A percentile compares a stretch with the other conserved stretches of the same genome.
phyloP scores from a whole-genome alignment of 1,140 invertebrate genomes.

The Oscheius sp. region DNA sequence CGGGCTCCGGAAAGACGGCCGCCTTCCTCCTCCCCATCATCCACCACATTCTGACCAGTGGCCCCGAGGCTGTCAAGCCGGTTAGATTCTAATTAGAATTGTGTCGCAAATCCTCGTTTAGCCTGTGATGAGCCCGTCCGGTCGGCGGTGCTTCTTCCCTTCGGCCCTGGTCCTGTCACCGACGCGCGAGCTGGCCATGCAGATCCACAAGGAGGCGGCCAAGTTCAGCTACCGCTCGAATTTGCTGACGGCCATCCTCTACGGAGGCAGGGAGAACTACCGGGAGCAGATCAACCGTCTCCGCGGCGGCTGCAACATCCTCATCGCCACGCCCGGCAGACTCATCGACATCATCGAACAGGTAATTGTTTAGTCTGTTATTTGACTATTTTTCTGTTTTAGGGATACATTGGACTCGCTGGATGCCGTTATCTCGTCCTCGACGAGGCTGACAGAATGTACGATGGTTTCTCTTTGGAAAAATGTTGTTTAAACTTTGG shows the following conservation, averaged over 20 bases:
- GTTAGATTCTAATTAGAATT: too few relatives aligned
- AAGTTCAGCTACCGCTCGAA: slow-evolving; percentile 90
- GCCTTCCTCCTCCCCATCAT: slow-evolving; percentile 93
- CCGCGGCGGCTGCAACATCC: slow-evolving; percentile 75
- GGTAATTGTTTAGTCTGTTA: slow-evolving; percentile 66
- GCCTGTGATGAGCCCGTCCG: slow-evolving; percentile 50
- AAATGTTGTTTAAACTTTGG: too few relatives aligned
- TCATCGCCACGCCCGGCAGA: slow-evolving; percentile 90
- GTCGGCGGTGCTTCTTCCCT: slow-evolving; percentile 85
- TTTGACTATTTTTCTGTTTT: slow-evolving; percentile 18
- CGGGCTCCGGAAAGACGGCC: slow-evolving; percentile 81
- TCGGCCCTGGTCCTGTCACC: slow-evolving; percentile 88
- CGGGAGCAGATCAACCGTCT: slow-evolving; percentile 60
- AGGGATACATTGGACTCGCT: slow-evolving; percentile 88
- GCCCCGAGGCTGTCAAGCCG: slow-evolving; percentile 19
- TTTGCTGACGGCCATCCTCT: slow-evolving; percentile 87
- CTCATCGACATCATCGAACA: slow-evolving; percentile 79
- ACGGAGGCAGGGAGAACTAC: slow-evolving; percentile 62
- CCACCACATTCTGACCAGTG: slow-evolving; percentile 78
- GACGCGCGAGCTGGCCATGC: slow-evolving; percentile 89
- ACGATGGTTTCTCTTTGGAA: too few relatives aligned
- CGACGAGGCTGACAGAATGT: slow-evolving; percentile 72
- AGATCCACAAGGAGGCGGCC: slow-evolving; percentile 89
- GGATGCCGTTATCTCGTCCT: slow-evolving; percentile 67
- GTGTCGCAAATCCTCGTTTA: too few relatives aligned